Percentiles rank a stretch among this genome's conserved stretches.
These are phyloP conservation scores for Mellivora capensis DNA, from an alignment of 2,113 vertebrate genomes.

Conservation along the genomic window DNA sequence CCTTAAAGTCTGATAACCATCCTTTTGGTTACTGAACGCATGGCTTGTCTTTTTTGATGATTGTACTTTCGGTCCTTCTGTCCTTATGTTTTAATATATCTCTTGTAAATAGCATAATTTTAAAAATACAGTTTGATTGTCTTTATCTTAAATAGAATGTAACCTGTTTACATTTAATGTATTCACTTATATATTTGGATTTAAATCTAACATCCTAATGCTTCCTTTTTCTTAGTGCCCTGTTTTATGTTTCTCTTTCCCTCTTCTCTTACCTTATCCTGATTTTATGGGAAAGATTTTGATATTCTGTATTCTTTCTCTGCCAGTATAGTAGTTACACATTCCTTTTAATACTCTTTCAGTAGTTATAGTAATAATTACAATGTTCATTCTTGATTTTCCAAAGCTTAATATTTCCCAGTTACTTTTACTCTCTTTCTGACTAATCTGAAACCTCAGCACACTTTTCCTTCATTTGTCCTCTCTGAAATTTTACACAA, in stretches of 20 bases:
- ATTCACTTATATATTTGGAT: background rate
- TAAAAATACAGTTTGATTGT: background rate
- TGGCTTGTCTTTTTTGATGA: background rate
- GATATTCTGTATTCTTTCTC: background rate
- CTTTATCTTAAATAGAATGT: background rate
- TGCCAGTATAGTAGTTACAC: background rate
- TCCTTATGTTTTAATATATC: background rate
- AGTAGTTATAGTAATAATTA: background rate
- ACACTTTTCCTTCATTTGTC: background rate
- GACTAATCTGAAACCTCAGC: background rate
- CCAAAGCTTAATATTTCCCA: background rate
- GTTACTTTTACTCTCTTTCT: background rate
- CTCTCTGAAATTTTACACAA: background rate
- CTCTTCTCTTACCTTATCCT: background rate
- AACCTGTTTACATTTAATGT: background rate
- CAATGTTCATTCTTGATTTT: background rate
- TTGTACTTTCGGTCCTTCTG: background rate
- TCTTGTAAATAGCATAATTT: background rate
- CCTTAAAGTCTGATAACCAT: background rate
- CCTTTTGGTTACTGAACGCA: background rate
- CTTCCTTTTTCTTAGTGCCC: background rate
- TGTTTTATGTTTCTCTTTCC: background rate
- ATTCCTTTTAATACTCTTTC: background rate
- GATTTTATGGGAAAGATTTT: background rate
- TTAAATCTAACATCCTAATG: background rate